These are phyloP conservation scores for Alouatta palliata DNA, from an alignment of 2,113 vertebrate genomes.

Conservation along the genomic window DNA sequence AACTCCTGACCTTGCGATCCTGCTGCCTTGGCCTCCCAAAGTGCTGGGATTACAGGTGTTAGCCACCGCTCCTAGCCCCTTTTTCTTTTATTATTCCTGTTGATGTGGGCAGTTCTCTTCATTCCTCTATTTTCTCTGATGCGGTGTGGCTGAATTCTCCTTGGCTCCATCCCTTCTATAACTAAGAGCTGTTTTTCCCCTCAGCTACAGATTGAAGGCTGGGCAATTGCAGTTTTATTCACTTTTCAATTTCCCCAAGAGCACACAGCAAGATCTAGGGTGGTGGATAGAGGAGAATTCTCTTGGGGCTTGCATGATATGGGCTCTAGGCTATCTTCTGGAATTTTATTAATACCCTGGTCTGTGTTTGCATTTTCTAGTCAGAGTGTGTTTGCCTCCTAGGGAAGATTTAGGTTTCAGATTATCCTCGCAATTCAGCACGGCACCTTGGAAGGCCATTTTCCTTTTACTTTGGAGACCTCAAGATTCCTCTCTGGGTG, in stretches of 20 bases:
- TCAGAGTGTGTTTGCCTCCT: neutral
- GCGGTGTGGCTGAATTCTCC: neutral
- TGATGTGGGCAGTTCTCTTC: neutral
- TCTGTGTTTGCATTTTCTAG: neutral
- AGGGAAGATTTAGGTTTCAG: neutral
- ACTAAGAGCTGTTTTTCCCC: neutral
- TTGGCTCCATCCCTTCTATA: neutral
- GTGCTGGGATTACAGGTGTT: no score
- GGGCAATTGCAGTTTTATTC: neutral
- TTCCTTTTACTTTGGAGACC: neutral
- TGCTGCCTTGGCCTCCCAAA: no score
- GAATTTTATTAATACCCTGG: neutral
- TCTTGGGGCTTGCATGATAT: neutral
- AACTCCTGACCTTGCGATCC: no score
- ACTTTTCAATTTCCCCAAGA: neutral
- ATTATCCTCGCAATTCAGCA: neutral
- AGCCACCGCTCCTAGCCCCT: no score
- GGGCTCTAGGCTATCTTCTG: neutral
- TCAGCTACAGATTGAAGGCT: neutral
- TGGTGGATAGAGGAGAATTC: neutral
- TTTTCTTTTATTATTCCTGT: neutral
- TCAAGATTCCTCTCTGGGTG: neutral
- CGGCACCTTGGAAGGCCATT: neutral
- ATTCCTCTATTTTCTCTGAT: neutral
- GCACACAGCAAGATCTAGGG: neutral